Conservation (phyloP, 2,797 vertebrate species). For the Phoebastria nigripes region DNA sequence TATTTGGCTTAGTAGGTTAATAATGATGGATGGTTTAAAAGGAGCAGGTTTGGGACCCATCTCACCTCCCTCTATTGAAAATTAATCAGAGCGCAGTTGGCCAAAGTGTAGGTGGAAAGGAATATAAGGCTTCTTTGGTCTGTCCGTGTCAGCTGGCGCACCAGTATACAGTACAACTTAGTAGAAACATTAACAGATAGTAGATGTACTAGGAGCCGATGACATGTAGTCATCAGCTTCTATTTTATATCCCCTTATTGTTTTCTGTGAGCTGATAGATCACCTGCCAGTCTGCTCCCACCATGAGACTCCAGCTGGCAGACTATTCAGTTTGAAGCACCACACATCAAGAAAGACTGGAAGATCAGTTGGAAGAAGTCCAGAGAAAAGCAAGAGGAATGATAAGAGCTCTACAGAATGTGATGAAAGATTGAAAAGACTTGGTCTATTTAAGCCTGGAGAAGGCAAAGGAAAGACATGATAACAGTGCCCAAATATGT, state of each 20-base stretch:
- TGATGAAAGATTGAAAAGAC: neutral
- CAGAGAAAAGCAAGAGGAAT: neutral
- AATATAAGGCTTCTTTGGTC: neutral
- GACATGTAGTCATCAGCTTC: neutral
- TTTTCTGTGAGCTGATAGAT: neutral
- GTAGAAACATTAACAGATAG: neutral
- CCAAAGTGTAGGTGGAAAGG: neutral
- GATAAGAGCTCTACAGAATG: constrained; percentile 1
- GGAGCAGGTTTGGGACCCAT: neutral
- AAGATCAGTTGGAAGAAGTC: neutral
- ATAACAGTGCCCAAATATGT: neutral
- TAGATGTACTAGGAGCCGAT: neutral
- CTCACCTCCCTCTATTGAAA: neutral
- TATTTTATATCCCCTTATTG: neutral
- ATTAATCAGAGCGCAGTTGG: neutral
- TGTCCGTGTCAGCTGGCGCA: neutral
- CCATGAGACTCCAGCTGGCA: neutral
- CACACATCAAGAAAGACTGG: neutral
- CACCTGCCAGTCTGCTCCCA: neutral
- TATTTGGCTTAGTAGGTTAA: neutral
- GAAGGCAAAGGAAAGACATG: neutral
- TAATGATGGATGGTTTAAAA: neutral
- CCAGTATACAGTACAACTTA: neutral
- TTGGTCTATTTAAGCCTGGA: neutral
- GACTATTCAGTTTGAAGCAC: neutral